Evolutionary conservation across 2,888 invertebrate genomes (phyloP).

Genomic region (Conomelus anceps): DNA sequence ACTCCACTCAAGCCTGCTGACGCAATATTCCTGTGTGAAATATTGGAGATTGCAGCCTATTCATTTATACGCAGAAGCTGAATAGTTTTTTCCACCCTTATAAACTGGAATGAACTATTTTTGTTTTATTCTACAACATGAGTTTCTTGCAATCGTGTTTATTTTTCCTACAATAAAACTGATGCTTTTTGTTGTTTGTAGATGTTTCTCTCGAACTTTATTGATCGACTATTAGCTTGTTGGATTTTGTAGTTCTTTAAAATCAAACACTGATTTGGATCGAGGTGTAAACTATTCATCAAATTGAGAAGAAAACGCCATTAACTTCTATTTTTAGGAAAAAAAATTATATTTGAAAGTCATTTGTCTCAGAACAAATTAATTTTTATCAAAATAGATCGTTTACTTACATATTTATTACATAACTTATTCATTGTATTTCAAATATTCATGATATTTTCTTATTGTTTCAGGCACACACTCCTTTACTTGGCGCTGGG

Average conservation of each 20-base stretch:
- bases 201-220: not conserved
- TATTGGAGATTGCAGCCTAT: not conserved
- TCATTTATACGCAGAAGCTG: not conserved
- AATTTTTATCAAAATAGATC: no score
- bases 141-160: not conserved
- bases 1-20: not conserved
- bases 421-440: no score
- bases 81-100: not conserved
- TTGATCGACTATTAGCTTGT: no score
- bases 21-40: not conserved
- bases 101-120: not conserved
- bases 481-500: constrained; percentile 54
- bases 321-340: no score
- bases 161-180: not conserved
- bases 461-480: constrained; percentile 58
- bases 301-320: no score
- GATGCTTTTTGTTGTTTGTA: not conserved
- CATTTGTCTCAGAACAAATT: no score
- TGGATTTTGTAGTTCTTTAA: no score
- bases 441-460: constrained; percentile 2
- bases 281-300: no score
- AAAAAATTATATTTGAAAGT: no score
- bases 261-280: no score
- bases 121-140: not conserved
- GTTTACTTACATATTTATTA: no score